These are phyloP conservation scores for Anas acuta DNA, from an alignment of 2,797 vertebrate species.

Conservation along the genomic window DNA sequence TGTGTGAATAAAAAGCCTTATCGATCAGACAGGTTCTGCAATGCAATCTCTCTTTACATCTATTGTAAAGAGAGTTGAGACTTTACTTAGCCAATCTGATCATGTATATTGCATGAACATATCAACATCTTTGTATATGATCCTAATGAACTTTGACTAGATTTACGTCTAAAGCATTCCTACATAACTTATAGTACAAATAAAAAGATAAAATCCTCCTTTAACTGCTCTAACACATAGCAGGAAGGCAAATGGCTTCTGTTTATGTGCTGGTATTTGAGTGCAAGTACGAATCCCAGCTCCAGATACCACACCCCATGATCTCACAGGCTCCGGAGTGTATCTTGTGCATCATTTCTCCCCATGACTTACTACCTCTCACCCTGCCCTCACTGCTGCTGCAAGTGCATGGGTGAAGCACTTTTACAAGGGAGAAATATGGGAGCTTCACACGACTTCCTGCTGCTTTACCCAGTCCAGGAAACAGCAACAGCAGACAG, in stretches of 20 bases:
- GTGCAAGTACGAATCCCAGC: neutral
- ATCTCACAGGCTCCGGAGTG: neutral
- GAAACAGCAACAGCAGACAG: neutral
- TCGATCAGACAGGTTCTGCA: neutral
- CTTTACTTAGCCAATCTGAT: no score
- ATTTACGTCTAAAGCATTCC: neutral
- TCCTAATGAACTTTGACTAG: neutral
- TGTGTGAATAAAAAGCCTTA: neutral
- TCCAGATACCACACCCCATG: neutral
- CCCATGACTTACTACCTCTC: neutral
- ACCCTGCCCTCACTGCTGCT: neutral
- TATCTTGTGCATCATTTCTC: neutral
- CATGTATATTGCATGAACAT: neutral
- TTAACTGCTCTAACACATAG: neutral
- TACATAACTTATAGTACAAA: neutral
- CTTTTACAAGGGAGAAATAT: rapidly evolving
- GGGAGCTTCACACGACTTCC: neutral
- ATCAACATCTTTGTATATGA: neutral
- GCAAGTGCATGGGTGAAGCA: rapidly evolving
- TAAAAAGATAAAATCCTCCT: neutral
- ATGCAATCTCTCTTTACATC: neutral
- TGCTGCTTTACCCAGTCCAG: rapidly evolving
- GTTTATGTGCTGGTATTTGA: no score
- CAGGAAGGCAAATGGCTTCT: neutral
- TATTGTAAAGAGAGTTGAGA: no score